These are phyloP conservation scores for Tachina grossa DNA, from an alignment of 2,888 invertebrate genomes.

Conservation along the genomic window DNA sequence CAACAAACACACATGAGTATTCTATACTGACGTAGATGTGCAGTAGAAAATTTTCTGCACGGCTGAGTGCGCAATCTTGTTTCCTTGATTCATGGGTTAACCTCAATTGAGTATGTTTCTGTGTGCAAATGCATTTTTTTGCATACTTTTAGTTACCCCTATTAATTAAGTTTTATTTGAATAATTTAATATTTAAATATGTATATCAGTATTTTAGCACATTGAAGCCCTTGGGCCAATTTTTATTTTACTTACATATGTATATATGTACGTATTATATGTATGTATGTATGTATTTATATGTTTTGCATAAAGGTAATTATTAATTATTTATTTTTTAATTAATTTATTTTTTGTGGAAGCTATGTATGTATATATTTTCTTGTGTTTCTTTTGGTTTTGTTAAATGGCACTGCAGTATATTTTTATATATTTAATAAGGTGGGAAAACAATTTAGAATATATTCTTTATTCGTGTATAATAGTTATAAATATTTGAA, in stretches of 20 bases:
- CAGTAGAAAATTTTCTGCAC: too few species aligned
- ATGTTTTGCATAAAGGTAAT: constrained; percentile 39
- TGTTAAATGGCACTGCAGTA: constrained; percentile 82
- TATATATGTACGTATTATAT: constrained; percentile 53
- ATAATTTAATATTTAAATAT: constrained; percentile 5
- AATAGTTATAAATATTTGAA: constrained; percentile 17
- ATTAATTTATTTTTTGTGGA: constrained; percentile 76
- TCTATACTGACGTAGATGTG: too few species aligned
- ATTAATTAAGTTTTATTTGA: background rate
- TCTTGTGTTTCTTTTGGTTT: constrained; percentile 51
- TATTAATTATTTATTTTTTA: constrained; percentile 58
- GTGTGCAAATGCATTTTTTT: background rate
- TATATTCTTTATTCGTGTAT: constrained; percentile 70
- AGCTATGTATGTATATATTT: constrained; percentile 77
- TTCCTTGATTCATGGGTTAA: too few species aligned
- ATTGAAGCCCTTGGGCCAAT: constrained; percentile 39
- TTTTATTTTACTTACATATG: constrained; percentile 46
- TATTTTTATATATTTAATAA: constrained; percentile 77
- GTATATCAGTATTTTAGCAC: constrained; percentile 38
- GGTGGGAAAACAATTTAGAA: constrained; percentile 82
- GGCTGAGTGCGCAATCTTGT: too few species aligned
- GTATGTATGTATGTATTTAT: background rate
- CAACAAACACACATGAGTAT: too few species aligned
- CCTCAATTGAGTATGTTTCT: too few species aligned
- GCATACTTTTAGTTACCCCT: constrained; percentile 4